These are phyloP conservation scores for Gobionotothen gibberifrons DNA, from an alignment of 2,797 vertebrate genomes.

Conservation along the genomic window DNA sequence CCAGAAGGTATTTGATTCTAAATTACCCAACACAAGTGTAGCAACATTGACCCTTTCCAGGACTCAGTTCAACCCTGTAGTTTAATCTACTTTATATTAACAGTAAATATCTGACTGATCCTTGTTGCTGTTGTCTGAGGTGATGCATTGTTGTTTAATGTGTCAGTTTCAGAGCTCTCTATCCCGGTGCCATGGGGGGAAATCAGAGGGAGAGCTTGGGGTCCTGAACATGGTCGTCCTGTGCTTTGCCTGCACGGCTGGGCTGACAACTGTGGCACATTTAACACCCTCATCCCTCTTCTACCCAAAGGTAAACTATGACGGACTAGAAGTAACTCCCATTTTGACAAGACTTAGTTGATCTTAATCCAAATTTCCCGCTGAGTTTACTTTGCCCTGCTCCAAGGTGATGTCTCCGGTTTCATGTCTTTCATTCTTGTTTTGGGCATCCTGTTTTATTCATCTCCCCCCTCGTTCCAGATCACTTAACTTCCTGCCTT, in stretches of 20 bases:
- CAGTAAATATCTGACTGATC: not conserved
- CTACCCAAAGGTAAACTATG: slow-evolving; percentile 9
- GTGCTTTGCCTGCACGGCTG: slow-evolving; percentile 88
- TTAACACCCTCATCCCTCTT: slow-evolving; percentile 76
- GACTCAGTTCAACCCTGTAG: not conserved
- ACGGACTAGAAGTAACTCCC: not conserved
- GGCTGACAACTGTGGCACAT: slow-evolving; percentile 86
- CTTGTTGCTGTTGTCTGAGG: not conserved
- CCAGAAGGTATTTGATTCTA: slow-evolving; percentile 9
- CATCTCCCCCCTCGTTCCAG: too few species aligned
- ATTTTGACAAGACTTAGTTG: not conserved
- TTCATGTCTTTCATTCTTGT: too few species aligned
- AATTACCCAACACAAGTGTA: not conserved
- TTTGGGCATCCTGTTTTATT: too few species aligned
- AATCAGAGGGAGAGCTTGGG: slow-evolving; percentile 83
- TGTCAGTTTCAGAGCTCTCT: slow-evolving; percentile 79
- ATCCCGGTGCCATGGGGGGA: slow-evolving; percentile 84
- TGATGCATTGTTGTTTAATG: not conserved
- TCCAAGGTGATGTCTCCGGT: too few species aligned
- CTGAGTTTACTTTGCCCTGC: not conserved
- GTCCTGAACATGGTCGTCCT: slow-evolving; percentile 77
- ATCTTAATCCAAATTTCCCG: not conserved
- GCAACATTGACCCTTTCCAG: not conserved
- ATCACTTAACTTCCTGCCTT: too few species aligned
- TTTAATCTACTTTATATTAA: not conserved